These are phyloP conservation scores for Mesoclemmys tuberculata DNA, from an alignment of 2,113 vertebrate species.

Conservation along the genomic window DNA sequence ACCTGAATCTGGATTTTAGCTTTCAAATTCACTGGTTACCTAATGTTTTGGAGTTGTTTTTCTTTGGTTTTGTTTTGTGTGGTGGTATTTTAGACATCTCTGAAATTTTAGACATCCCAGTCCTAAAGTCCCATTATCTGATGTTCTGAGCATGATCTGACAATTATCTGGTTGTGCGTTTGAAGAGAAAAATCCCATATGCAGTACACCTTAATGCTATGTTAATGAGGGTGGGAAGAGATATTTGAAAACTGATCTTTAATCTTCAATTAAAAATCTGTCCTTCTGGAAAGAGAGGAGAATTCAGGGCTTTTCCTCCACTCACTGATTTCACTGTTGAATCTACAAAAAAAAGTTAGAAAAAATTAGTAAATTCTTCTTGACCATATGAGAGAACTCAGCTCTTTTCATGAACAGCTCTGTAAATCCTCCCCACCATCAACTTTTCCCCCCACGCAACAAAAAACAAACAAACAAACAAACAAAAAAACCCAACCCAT, in stretches of 20 bases:
- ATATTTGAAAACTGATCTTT: neutral
- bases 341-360: neutral
- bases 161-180: neutral
- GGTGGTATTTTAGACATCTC: neutral
- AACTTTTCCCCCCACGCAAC: neutral
- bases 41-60: neutral
- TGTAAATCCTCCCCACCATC: neutral
- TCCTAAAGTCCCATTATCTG: neutral
- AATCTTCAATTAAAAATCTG: neutral
- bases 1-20: neutral
- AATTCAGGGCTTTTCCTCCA: neutral
- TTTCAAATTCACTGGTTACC: neutral
- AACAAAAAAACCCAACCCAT: neutral
- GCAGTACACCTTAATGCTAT: accelerated
- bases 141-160: neutral
- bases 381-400: neutral
- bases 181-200: neutral
- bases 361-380: neutral
- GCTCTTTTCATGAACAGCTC: neutral
- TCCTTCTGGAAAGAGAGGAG: neutral
- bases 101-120: neutral
- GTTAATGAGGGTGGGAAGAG: neutral
- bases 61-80: neutral
- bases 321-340: neutral
- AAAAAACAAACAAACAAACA: neutral